phyloP scores from a whole-genome alignment of 2,797 vertebrate species.

The Crypturellus tataupa region DNA sequence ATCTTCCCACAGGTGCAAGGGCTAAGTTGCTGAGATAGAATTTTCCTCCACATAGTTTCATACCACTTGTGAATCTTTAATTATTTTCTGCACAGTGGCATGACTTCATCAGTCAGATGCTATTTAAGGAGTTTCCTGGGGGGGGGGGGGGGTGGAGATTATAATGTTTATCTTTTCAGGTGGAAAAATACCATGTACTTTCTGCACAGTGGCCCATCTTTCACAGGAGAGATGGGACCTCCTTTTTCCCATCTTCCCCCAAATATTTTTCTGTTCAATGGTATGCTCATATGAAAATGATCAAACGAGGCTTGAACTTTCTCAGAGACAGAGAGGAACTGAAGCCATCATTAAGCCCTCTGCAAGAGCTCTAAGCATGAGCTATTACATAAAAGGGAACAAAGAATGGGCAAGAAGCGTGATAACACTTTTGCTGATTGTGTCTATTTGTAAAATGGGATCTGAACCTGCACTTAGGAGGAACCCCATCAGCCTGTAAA shows the following conservation, averaged over 20 bases:
- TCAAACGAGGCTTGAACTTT: not conserved
- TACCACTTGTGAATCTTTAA: not conserved
- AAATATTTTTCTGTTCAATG: not conserved
- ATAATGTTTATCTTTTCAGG: not conserved
- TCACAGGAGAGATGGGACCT: not conserved
- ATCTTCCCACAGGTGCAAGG: not conserved
- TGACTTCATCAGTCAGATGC: not conserved
- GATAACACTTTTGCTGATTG: not conserved
- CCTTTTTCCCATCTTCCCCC: not conserved
- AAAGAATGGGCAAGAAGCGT: not conserved
- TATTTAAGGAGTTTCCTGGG: not conserved
- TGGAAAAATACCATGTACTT: not conserved
- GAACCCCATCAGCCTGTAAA: not conserved
- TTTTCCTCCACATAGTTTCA: not conserved
- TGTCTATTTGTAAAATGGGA: not conserved
- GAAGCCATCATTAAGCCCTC: not conserved
- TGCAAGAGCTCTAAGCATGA: not conserved
- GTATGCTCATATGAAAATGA: not conserved
- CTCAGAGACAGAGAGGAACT: not conserved
- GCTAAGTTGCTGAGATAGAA: not conserved
- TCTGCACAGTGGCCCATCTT: not conserved
- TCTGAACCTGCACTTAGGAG: not conserved
- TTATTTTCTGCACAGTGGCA: not conserved
- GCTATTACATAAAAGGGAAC: not conserved
- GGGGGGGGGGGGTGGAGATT: not conserved